Evolutionary conservation across 2,888 invertebrate species (phyloP), one percentile per base, ranked within the genome.

Genomic region (Falcaria lacertinaria): DNA sequence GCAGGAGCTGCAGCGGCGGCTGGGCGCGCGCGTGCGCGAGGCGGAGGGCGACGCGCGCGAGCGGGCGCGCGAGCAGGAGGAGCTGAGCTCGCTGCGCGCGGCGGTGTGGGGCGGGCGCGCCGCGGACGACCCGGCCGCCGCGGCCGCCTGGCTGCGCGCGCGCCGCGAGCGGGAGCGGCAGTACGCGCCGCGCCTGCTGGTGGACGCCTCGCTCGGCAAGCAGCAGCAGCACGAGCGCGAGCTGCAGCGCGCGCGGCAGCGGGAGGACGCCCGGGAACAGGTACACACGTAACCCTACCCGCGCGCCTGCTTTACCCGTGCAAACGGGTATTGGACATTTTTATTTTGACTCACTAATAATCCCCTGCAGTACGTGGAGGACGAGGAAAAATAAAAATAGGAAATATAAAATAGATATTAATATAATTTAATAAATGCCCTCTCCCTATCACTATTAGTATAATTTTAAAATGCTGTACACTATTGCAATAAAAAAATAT

Each of bases 11-110:
- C 95, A 96, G 75, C 93, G 96, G 49, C 92, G 98, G n/a, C 90
- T 98, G 44, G 95, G 95, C 28, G 97, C 97, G 72, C 91, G 98
- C 54, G 97, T 98, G 54, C 94, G 96, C 56, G 99, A 99, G 85
- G 96, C 97, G 4, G 97, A 98, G 77, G 90, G 92, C 5, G 99
- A 99, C 83, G 94, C 93, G 37, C 93, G 96, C 62, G 99, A 99
- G 87, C 90, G 98, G 13, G 93, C 94, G 65, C 94, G 94, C 64
- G 99, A 99, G 81, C 94, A 93, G 66, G 94, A 94, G 62, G 97
- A 98, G 86, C 90, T 98, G 51, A 95, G 94, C 55, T 95, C 96
- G 74, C 90, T 99, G 43, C 69, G 76, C 2, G 47, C 41, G 1
- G 55, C 54, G 48, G 57, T 64, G 91, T 93, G 45, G 92, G 91